These are phyloP conservation scores for Tetropium fuscum DNA, from an alignment of 2,888 invertebrate species.

Conservation along the genomic window DNA sequence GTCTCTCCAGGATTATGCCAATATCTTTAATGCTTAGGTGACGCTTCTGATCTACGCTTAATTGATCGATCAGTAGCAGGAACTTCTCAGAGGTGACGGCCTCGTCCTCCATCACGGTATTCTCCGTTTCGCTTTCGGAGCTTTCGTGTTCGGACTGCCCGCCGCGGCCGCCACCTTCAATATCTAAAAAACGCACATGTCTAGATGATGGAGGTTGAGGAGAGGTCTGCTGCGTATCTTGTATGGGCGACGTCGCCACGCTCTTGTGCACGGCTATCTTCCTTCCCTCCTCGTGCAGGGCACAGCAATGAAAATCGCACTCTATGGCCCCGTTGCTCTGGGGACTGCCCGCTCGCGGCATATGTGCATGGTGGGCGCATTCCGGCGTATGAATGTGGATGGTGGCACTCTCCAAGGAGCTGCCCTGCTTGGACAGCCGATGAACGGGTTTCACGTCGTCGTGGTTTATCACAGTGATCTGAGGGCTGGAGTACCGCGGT, in stretches of 20 bases:
- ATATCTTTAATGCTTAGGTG: slow-evolving; percentile 95
- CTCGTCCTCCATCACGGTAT: slow-evolving; percentile 93
- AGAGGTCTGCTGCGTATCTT: slow-evolving; percentile 67
- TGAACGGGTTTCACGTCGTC: slow-evolving; percentile 76
- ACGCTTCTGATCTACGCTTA: slow-evolving; percentile 91
- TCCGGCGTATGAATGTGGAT: slow-evolving; percentile 88
- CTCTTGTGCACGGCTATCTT: slow-evolving; percentile 93
- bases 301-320: slow-evolving; percentile 97
- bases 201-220: slow-evolving; percentile 73
- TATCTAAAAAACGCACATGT: slow-evolving; percentile 89
- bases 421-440: slow-evolving; percentile 70
- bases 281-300: slow-evolving; percentile 92
- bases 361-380: slow-evolving; percentile 79
- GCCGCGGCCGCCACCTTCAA: slow-evolving; percentile 70
- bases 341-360: slow-evolving; percentile 75
- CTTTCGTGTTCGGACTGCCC: slow-evolving; percentile 80
- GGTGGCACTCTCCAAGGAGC: slow-evolving; percentile 79
- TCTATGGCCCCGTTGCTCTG: slow-evolving; percentile 74
- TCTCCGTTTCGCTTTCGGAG: slow-evolving; percentile 93
- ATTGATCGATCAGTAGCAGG: slow-evolving; percentile 91
- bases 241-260: slow-evolving; percentile 93
- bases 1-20: slow-evolving; percentile 92
- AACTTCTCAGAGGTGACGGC: slow-evolving; percentile 91
- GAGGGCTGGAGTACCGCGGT: slow-evolving; percentile 73
- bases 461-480: slow-evolving; percentile 95